phyloP scores from a whole-genome alignment of 2,888 invertebrate genomes.

The Argyresthia albistria region DNA sequence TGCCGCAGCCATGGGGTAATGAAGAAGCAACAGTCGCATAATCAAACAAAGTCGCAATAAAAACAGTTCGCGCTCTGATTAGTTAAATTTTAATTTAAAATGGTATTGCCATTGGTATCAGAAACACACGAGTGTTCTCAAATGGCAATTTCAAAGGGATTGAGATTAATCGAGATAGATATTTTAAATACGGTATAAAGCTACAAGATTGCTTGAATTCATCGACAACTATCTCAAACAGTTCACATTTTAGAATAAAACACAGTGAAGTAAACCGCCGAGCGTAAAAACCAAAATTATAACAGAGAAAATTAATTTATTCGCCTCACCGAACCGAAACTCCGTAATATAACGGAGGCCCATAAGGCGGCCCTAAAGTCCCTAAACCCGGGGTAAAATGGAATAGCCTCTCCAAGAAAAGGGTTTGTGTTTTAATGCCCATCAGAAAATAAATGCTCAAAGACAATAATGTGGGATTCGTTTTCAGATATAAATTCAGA shows the following conservation, averaged over 20 bases:
- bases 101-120: no score
- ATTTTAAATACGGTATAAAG: no score
- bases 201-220: no score
- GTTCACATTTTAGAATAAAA: not conserved
- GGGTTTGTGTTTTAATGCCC: slow-evolving; percentile 69
- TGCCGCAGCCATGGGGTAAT: no score
- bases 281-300: slow-evolving; percentile 22
- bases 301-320: slow-evolving; percentile 62
- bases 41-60: no score
- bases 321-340: slow-evolving; percentile 23
- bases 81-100: no score
- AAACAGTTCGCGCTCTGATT: no score
- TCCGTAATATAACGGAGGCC: slow-evolving; percentile 40
- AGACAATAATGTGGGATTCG: slow-evolving; percentile 71
- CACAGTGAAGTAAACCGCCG: not conserved
- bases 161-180: no score
- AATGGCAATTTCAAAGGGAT: no score
- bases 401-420: slow-evolving; percentile 63
- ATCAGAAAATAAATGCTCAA: slow-evolving; percentile 66
- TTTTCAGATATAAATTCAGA: slow-evolving; percentile 64
- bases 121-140: no score
- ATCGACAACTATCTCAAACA: no score
- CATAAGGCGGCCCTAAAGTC: slow-evolving; percentile 59
- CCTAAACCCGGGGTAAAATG: slow-evolving; percentile 69
- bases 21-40: no score